Percentiles rank a stretch among this genome's conserved stretches.
These are phyloP conservation scores for Tenthredo scrophulariae DNA, from an alignment of 2,888 invertebrate genomes.

Conservation along the genomic window DNA sequence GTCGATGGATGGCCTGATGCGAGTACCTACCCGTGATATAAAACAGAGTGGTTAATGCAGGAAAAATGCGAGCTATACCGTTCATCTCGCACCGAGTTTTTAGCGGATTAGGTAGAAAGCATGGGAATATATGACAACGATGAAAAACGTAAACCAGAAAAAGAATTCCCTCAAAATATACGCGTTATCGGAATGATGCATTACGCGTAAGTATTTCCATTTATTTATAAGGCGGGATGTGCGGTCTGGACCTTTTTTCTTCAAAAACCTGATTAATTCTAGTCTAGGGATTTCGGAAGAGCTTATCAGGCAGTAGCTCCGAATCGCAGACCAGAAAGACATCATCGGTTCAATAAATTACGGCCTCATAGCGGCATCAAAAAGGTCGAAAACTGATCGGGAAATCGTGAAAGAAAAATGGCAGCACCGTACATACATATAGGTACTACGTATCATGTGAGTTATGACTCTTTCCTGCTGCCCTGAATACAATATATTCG, in stretches of 20 bases:
- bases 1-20: constrained; percentile 39
- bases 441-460: not conserved
- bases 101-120: not conserved
- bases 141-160: not conserved
- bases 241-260: not conserved
- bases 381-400: constrained; percentile 7
- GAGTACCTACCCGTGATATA: not conserved
- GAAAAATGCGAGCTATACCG: not conserved
- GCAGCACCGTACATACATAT: not conserved
- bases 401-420: not conserved
- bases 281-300: not conserved
- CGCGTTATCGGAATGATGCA: not conserved
- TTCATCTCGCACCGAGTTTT: not conserved
- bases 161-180: not conserved
- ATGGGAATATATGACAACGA: not conserved
- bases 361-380: not conserved
- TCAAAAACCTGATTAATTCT: not conserved
- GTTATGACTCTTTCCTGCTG: constrained; percentile 13
- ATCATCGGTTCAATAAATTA: constrained; percentile 31
- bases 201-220: not conserved
- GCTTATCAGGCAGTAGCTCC: not conserved
- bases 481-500: constrained; percentile 18
- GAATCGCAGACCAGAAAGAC: not conserved
- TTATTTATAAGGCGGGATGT: not conserved
- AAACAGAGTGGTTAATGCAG: constrained; percentile 15